Evolutionary conservation across 23 tunicate species (phyloP).

Genomic region (Corella eumyota): DNA sequence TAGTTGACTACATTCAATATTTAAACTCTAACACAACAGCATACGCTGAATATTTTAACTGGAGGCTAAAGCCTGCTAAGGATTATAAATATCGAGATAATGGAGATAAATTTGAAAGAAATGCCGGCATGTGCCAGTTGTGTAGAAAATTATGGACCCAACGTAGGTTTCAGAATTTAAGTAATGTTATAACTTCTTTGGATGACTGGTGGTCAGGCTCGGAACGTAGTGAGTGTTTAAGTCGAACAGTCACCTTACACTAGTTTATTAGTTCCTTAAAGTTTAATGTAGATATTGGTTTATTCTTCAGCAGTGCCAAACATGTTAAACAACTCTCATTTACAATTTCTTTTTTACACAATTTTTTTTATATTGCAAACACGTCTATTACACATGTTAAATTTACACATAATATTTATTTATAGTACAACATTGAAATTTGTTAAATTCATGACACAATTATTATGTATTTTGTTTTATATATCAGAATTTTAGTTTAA

Average conservation of each 20-base stretch:
- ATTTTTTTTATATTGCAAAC: no score
- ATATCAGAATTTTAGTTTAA: no score
- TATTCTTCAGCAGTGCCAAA: no score
- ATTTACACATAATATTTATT: no score
- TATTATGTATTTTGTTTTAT: no score
- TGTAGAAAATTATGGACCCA: not conserved
- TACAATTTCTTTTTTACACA: no score
- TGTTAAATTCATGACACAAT: no score
- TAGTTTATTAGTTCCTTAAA: no score
- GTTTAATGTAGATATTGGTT: no score
- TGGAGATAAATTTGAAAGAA: not conserved
- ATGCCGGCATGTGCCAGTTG: constrained; percentile 2
- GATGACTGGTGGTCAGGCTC: constrained; percentile 4
- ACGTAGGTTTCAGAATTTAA: not conserved
- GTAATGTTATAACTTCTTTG: constrained; percentile 1
- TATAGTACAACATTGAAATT: no score
- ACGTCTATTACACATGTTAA: no score
- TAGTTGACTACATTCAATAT: not conserved
- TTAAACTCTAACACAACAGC: constrained; percentile 1
- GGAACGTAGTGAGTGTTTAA: constrained; percentile 1
- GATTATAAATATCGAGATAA: not conserved
- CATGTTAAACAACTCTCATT: no score
- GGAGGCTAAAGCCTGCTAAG: not conserved
- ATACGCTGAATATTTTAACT: constrained; percentile 2
- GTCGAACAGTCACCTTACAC: not conserved